Conservation (phyloP, 1,140 invertebrate genomes). For the Heliothis virescens region DNA sequence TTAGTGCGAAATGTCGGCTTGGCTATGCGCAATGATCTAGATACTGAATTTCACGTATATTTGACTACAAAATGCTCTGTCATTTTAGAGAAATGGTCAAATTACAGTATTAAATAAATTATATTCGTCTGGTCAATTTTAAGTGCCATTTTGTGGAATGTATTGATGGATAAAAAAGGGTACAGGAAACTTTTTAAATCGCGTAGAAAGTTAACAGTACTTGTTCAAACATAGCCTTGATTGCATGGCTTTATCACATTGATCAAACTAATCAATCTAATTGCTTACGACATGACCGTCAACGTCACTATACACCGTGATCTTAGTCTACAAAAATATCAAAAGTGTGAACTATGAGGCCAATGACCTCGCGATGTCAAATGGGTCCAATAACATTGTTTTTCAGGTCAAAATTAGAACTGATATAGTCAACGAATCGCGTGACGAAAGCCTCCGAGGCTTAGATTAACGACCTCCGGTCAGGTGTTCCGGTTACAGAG, state of each 20-base stretch:
- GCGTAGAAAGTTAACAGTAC: too few relatives aligned
- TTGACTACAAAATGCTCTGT: slow-evolving; percentile 19
- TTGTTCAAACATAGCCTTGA: background rate
- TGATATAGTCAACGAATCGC: slow-evolving; percentile 26
- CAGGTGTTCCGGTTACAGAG: slow-evolving; percentile 46
- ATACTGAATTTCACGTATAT: slow-evolving; percentile 33
- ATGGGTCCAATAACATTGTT: slow-evolving; percentile 45
- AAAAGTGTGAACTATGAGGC: slow-evolving; percentile 33
- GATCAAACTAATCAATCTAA: slow-evolving; percentile 8
- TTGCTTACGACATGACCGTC: background rate
- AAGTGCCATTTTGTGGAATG: too few relatives aligned
- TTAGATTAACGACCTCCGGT: slow-evolving; percentile 46
- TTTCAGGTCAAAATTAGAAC: slow-evolving; percentile 40
- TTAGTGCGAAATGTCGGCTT: background rate
- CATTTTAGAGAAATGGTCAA: slow-evolving; percentile 7
- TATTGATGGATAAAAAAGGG: too few relatives aligned
- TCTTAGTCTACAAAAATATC: slow-evolving; percentile 5
- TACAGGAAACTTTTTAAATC: too few relatives aligned
- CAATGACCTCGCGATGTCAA: slow-evolving; percentile 43
- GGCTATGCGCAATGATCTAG: slow-evolving; percentile 6
- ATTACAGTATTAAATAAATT: background rate
- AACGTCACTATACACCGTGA: background rate
- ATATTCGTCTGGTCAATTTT: background rate
- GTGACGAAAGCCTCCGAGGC: slow-evolving; percentile 44
- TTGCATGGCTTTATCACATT: background rate